These are phyloP conservation scores for Lepus europaeus DNA, from an alignment of 2,113 vertebrate species.

Conservation along the genomic window DNA sequence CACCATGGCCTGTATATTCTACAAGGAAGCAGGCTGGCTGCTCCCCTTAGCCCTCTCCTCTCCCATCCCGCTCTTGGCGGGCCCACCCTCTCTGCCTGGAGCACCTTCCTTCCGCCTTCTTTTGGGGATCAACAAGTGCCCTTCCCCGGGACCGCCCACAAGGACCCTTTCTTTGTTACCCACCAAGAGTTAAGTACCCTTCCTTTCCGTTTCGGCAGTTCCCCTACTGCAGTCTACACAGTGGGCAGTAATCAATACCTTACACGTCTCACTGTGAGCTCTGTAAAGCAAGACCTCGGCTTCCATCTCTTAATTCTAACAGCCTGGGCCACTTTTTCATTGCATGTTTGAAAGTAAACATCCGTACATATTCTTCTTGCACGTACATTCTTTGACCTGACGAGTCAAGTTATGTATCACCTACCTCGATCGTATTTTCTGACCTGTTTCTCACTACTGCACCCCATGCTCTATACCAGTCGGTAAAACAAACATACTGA, in stretches of 20 bases:
- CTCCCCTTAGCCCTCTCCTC: background rate
- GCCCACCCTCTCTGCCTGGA: rapidly evolving
- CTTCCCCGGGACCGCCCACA: background rate
- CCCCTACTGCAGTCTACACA: background rate
- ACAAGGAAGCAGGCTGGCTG: background rate
- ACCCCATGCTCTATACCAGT: background rate
- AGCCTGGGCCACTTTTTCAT: background rate
- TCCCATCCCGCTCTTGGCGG: background rate
- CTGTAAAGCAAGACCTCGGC: background rate
- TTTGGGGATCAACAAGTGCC: background rate
- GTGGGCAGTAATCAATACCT: background rate
- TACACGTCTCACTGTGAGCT: background rate
- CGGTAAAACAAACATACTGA: background rate
- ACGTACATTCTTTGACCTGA: background rate
- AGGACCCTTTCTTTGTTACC: background rate
- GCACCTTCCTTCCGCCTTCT: background rate
- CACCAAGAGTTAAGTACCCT: background rate
- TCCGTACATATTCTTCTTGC: background rate
- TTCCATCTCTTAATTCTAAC: background rate
- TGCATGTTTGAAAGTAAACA: background rate
- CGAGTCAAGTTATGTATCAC: background rate
- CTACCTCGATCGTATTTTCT: background rate
- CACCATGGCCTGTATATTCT: rapidly evolving
- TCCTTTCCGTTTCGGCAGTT: background rate
- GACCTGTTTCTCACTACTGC: background rate